These are phyloP conservation scores for Seriola rivoliana DNA, from an alignment of 2,113 vertebrate genomes.

Conservation along the genomic window DNA sequence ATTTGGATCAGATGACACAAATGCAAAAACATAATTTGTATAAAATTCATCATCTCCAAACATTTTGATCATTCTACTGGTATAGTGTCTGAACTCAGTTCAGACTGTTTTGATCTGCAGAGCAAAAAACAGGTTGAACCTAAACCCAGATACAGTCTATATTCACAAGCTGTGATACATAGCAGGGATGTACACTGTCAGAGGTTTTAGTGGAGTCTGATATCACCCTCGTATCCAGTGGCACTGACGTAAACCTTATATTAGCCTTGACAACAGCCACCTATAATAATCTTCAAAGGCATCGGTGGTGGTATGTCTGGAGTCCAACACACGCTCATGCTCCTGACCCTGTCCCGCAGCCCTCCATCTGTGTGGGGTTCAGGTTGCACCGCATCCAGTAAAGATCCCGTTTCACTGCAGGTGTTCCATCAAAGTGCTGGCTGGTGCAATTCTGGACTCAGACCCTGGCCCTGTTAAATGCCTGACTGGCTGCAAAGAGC, in stretches of 20 bases:
- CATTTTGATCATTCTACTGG: slow-evolving; percentile 1
- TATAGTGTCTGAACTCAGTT: neutral
- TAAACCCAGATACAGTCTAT: slow-evolving; percentile 32
- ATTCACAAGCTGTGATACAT: neutral
- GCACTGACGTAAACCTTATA: slow-evolving; percentile 73
- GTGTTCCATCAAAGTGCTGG: slow-evolving; percentile 85
- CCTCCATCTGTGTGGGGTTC: slow-evolving; percentile 68
- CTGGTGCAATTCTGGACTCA: slow-evolving; percentile 69
- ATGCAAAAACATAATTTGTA: neutral
- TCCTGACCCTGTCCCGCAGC: slow-evolving; percentile 44
- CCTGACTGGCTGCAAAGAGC: slow-evolving; percentile 68
- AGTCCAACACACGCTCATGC: slow-evolving; percentile 43
- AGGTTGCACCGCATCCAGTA: slow-evolving; percentile 81
- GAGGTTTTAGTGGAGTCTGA: slow-evolving; percentile 43
- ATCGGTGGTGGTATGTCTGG: slow-evolving; percentile 60
- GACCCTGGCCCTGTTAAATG: slow-evolving; percentile 72
- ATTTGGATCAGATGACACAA: neutral
- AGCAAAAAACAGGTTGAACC: slow-evolving; percentile 20
- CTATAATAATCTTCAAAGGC: slow-evolving; percentile 82
- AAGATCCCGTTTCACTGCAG: slow-evolving; percentile 86
- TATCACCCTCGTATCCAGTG: slow-evolving; percentile 59
- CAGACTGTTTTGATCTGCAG: neutral
- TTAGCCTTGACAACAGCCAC: slow-evolving; percentile 70
- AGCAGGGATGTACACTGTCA: slow-evolving; percentile 28
- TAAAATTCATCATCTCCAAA: neutral